Base-by-base conservation (phyloP, 2,113 vertebrate species). In the Hippocampus guttulatus region DNA sequence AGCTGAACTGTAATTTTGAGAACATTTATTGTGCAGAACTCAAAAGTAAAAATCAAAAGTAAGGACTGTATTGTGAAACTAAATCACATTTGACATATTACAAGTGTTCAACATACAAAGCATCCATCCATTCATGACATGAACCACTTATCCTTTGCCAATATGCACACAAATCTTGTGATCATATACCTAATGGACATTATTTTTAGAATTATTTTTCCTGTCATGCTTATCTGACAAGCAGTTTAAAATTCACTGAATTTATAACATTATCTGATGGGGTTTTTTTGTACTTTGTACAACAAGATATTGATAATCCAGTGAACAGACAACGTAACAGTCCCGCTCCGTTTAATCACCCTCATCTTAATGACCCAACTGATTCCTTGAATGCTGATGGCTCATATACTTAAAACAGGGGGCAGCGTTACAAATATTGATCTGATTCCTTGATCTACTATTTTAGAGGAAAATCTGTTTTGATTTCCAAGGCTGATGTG, bases 361-460 rank as follows among this genome's bases (percentile, higher is more conserved):
- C 8, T 43, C 55, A 73, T 41, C 64, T 43, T 51, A 70, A 73
- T 57, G 70, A 63, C 45, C 33, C 33, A 23, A 72, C 64, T 51
- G 64, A 67, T 75, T 21, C 69, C 49, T 81, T 84, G 84, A 81
- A 84, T 87, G 83, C 69, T 79, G 75, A 87, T 77, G 67, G 54
- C 68, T 81, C 69, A 73, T 69, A 80, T 81, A 43, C 60, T 60
- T 67, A 73, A 61, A 73, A 72, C 80, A 84, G 81, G 64, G 84
- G 83, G 76, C 23, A 11, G 25, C 18, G 47, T 14, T 52, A 68
- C 40, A 77, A 8, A 69, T 73, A 73, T 77, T 66, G 76, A 87
- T 84, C 73, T 49, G 68, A 82, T 67, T 76, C 55, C 52, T 62
- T 11, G 5, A 79, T 75, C 64, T 57, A 40, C 62, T 74, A 65